Base-by-base conservation (phyloP, 2,888 invertebrate species). In the Caenorhabditis virilis region DNA sequence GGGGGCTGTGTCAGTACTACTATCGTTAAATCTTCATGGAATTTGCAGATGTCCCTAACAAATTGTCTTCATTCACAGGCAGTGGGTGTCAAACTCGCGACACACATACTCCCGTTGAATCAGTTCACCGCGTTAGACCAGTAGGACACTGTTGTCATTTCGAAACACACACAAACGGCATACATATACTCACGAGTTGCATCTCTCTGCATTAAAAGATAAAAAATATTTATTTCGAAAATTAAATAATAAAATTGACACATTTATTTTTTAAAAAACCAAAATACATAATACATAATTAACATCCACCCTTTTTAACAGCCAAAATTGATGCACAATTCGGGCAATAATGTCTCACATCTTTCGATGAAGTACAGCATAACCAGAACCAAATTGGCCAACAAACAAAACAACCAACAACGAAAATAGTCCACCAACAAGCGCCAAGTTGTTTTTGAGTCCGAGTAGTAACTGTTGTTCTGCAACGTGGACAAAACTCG, bases 41-140 rank as follows among this genome's bases (percentile, higher is more conserved):
- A 26, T 35, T 30, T 67, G 48, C 72, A 64, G 72, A 72, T 72
- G 72, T 72, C 72, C 72, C 72, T 72, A 72, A 69, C 72, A 72
- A 49, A 48, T 25, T 66, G 30, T 72, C 72, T 58, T 72, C 72
- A 72, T 61, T 47, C 72, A 72, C 72, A 59, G 58, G 30, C 22
- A 25, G 20, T 20, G 25, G 51, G 65, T 18, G 25, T 57, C 51
- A 67, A 72, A 61, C 72, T 59, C 45, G 59, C 33, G 58, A n/a
- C 38, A n/a, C n/a, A n/a, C n/a, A n/a, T n/a, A n/a, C n/a, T n/a
- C n/a, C n/a, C n/a, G n/a, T n/a, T n/a, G n/a, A n/a, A n/a, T n/a
- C n/a, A n/a, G n/a, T n/a, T n/a, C n/a, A n/a, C n/a, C n/a, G n/a
- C n/a, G n/a, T n/a, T n/a, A n/a, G n/a, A n/a, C n/a, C n/a, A n/a